Percentiles rank a stretch among this genome's conserved stretches.
phyloP scores from a whole-genome alignment of 2,797 vertebrate species.

The Percopsis omiscomaycus region DNA sequence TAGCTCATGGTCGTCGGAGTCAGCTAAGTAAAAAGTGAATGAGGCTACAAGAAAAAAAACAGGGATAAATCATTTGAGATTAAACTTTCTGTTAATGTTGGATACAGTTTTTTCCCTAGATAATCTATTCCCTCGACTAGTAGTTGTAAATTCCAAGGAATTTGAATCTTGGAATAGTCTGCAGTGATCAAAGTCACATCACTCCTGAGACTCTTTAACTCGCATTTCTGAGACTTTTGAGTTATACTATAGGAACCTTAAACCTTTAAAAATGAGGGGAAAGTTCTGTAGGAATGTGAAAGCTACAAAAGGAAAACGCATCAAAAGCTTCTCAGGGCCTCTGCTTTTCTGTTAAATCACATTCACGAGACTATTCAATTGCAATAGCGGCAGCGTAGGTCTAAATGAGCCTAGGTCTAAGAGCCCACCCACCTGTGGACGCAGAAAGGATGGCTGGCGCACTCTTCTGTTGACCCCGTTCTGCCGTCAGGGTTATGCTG shows the following conservation, averaged over 20 bases:
- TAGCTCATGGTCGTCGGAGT: conserved; percentile 65
- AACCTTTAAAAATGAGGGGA: neutral
- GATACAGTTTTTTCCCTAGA: conserved; percentile 9
- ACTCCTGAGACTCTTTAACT: neutral
- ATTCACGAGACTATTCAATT: no score
- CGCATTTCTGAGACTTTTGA: neutral
- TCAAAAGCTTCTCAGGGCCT: no score
- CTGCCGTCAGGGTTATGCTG: conserved; percentile 76
- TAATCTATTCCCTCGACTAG: neutral
- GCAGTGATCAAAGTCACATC: neutral
- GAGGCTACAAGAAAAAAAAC: conserved; percentile 70
- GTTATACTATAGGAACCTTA: neutral
- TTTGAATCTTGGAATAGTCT: conserved; percentile 1
- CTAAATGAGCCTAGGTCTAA: neutral
- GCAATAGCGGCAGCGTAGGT: neutral
- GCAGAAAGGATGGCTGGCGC: conserved; percentile 69
- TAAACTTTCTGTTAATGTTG: neutral
- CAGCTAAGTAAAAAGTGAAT: conserved; percentile 76
- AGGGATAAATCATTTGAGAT: conserved; percentile 52
- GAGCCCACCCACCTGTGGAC: conserved; percentile 80
- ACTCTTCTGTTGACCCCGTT: conserved; percentile 87
- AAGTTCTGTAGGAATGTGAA: neutral
- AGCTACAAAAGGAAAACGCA: no score
- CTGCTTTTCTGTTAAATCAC: no score
- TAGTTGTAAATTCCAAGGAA: neutral